phyloP scores from a whole-genome alignment of 2,113 vertebrate species.

The Morone chrysops region DNA sequence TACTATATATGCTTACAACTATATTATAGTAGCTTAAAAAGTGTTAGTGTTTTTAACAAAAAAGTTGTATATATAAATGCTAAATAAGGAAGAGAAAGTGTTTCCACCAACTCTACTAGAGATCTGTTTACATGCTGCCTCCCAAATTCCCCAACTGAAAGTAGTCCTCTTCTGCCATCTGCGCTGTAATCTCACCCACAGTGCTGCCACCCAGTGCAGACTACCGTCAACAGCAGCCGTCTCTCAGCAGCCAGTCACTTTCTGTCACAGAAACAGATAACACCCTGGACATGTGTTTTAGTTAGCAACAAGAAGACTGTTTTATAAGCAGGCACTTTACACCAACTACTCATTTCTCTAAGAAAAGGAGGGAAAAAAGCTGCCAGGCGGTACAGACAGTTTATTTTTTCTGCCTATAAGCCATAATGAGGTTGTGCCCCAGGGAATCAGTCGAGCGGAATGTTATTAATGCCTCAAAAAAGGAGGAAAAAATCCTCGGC shows the following conservation, averaged over 20 bases:
- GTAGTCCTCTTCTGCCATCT: background rate
- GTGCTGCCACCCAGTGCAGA: constrained; percentile 93
- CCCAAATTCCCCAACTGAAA: background rate
- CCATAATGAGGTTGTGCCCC: constrained; percentile 86
- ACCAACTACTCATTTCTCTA: constrained; percentile 62
- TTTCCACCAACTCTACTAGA: background rate
- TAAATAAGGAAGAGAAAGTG: background rate
- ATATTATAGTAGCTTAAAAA: background rate
- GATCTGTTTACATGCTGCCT: background rate
- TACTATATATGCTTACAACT: too few relatives aligned
- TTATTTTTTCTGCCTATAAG: constrained; percentile 81
- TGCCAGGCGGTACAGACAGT: constrained; percentile 71
- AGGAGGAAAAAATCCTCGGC: constrained; percentile 64
- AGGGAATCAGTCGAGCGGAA: constrained; percentile 84
- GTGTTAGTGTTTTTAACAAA: background rate
- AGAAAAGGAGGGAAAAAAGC: constrained; percentile 52
- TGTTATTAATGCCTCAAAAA: constrained; percentile 87
- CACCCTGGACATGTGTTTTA: constrained; percentile 67
- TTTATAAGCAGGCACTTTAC: constrained; percentile 65
- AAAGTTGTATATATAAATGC: background rate
- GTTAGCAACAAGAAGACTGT: constrained; percentile 57
- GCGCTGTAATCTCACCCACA: constrained; percentile 59
- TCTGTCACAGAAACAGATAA: constrained; percentile 52
- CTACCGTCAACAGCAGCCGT: constrained; percentile 64
- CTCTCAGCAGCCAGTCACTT: constrained; percentile 39